Evolutionary conservation across 1,140 invertebrate species (phyloP).

Genomic region (Muscidifurax raptorellus): DNA sequence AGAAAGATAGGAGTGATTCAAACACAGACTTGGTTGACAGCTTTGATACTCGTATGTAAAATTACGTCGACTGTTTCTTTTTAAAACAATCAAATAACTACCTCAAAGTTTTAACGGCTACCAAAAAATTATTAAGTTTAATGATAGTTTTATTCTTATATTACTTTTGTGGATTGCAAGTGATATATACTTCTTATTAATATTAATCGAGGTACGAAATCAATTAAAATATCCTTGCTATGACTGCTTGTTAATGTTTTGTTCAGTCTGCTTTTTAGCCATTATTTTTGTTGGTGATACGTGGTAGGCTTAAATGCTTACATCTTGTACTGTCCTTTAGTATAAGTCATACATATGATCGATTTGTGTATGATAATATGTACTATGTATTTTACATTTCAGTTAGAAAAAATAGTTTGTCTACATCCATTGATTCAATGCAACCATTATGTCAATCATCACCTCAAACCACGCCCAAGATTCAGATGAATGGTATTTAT

Average conservation of each 20-base stretch:
- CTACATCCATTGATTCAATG: constrained; percentile 62
- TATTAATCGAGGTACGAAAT: constrained; percentile 40
- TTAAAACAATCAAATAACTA: constrained; percentile 30
- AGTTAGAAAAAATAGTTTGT: constrained; percentile 65
- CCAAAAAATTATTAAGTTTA: constrained; percentile 22
- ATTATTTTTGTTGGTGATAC: constrained; percentile 13
- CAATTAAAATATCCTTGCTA: constrained; percentile 40
- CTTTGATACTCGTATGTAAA: constrained; percentile 66
- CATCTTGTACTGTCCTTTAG: background rate
- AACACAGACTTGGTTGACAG: constrained; percentile 63
- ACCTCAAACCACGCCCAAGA: constrained; percentile 51
- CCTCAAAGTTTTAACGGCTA: constrained; percentile 22
- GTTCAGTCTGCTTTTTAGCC: constrained; percentile 15
- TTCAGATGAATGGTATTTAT: constrained; percentile 56
- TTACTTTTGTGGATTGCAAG: constrained; percentile 48
- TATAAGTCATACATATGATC: background rate
- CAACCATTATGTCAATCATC: constrained; percentile 62
- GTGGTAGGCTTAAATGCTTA: background rate
- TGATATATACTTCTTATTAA: constrained; percentile 34
- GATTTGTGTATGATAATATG: background rate
- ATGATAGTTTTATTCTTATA: constrained; percentile 38
- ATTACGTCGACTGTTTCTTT: constrained; percentile 42
- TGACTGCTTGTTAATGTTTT: constrained; percentile 32
- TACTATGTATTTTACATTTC: constrained; percentile 50
- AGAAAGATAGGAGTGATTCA: constrained; percentile 59